Percentiles rank a stretch among this genome's conserved stretches.
Conservation (phyloP, 30 jellyfish, hydroid and myxozoan species). For the Nemopilema nomurai region DNA sequence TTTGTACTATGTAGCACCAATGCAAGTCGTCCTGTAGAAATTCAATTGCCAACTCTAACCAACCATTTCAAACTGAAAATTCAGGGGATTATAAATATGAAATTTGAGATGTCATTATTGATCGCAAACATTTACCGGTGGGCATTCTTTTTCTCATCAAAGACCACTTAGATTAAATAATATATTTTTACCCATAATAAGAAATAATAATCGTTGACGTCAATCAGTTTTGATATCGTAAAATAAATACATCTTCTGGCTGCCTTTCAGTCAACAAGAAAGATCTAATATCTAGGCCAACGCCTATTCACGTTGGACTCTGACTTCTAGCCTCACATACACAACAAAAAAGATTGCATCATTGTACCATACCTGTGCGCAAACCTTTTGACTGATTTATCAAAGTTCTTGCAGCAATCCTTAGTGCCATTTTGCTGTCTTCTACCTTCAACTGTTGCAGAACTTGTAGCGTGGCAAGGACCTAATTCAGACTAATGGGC, state of each 20-base stretch:
- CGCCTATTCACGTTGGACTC: not conserved
- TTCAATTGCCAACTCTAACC: too few relatives aligned
- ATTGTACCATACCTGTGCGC: not conserved
- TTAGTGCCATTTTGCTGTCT: slow-evolving; percentile 24
- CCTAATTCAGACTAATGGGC: not conserved
- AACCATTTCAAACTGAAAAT: too few relatives aligned
- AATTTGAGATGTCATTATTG: not conserved
- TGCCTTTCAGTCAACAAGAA: too few relatives aligned
- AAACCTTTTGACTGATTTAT: not conserved
- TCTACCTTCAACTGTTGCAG: not conserved
- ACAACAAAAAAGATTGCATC: too few relatives aligned
- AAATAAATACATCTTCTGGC: too few relatives aligned
- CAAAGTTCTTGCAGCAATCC: slow-evolving; percentile 9
- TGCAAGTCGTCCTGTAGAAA: too few relatives aligned
- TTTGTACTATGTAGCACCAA: too few relatives aligned
- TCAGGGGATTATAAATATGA: not conserved
- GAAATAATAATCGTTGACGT: too few relatives aligned
- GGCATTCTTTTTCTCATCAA: not conserved
- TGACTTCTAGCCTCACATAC: too few relatives aligned
- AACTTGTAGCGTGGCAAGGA: not conserved
- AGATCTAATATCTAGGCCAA: not conserved
- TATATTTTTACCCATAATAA: too few relatives aligned
- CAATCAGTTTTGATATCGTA: too few relatives aligned
- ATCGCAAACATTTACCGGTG: not conserved
- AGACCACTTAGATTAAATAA: too few relatives aligned